Evolutionary conservation across 2,888 invertebrate species (phyloP), one percentile per base, ranked within the genome.

Genomic region (Tholera decimalis): DNA sequence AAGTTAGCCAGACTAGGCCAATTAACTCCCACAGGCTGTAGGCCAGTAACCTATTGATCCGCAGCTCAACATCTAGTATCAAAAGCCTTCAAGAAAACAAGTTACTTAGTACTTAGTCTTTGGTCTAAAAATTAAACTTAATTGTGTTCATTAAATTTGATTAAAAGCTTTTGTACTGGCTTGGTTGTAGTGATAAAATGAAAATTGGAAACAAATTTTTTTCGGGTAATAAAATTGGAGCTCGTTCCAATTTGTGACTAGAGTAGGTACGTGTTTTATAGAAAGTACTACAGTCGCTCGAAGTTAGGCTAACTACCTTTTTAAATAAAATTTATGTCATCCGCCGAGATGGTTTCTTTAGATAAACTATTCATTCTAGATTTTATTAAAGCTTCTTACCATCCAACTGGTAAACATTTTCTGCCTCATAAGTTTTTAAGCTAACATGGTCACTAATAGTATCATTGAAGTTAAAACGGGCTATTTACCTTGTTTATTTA

Each of bases 21-120:
- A 60, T 70, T 64, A 64, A 49, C 26, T 70, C 22, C 13, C 2
- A 44, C 24, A 28, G 49, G 11, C 24, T 57, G 11, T 44, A 60
- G 30, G 24, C 5, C 37, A 56, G 22, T 43, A 39, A 67, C 37
- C 46, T 68, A 68, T 61, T 49, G 56, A 59, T 60, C 56, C 39
- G 37, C 13, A 28, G n/a, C 18, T 51, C 20, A 41, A 58, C 60
- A 35, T 35, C 24, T 51, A 62, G 56, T 59, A 41, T 51, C 15
- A 61, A 24, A 22, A 41, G 58, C 56, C 41, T 57, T 20, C 24
- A 43, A 51, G 20, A 60, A 73, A 55, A 43, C 30, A 28, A 62
- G 7, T 24, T 41, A 54, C 35, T 30, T 43, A 37, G 18, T 51
- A 33, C 35, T 70, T 24, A 54, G 37, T 33, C 33, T 58, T 72